Evolutionary conservation across 2,113 vertebrate species (phyloP).

Genomic region (Ctenodactylus gundi): DNA sequence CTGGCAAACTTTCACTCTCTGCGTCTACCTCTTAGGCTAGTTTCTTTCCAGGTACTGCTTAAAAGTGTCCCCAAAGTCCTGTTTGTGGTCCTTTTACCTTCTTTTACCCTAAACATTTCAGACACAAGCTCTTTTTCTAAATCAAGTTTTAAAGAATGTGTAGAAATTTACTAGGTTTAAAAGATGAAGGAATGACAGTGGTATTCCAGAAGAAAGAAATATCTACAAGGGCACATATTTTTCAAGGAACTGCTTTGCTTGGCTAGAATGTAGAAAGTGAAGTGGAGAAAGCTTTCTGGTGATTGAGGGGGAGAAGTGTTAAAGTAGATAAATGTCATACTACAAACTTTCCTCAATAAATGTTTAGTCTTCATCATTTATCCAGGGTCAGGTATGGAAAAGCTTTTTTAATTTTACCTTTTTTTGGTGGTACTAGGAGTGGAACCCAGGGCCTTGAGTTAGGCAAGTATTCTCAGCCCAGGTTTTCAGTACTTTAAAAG

Average conservation of each 20-base stretch:
- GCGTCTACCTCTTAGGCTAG: too few relatives aligned
- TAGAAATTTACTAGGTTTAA: not conserved
- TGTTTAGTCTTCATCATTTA: not conserved
- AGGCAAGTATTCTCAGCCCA: not conserved
- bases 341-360: not conserved
- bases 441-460: not conserved
- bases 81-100: too few relatives aligned
- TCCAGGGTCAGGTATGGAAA: not conserved
- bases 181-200: not conserved
- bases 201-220: not conserved
- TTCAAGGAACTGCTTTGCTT: not conserved
- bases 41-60: too few relatives aligned
- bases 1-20: too few relatives aligned
- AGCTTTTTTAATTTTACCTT: not conserved
- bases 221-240: not conserved
- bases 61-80: not conserved
- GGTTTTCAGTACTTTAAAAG: not conserved
- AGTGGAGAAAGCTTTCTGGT: not conserved
- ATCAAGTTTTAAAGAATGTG: not conserved
- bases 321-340: not conserved
- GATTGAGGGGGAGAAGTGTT: not conserved
- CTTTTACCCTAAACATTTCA: too few relatives aligned
- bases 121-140: too few relatives aligned
- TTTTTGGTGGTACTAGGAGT: not conserved
- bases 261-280: not conserved